A percentile compares a stretch with the other conserved stretches of the same genome.
Evolutionary conservation across 1,140 invertebrate genomes (phyloP).

Genomic region (Macrobrachium rosenbergii): DNA sequence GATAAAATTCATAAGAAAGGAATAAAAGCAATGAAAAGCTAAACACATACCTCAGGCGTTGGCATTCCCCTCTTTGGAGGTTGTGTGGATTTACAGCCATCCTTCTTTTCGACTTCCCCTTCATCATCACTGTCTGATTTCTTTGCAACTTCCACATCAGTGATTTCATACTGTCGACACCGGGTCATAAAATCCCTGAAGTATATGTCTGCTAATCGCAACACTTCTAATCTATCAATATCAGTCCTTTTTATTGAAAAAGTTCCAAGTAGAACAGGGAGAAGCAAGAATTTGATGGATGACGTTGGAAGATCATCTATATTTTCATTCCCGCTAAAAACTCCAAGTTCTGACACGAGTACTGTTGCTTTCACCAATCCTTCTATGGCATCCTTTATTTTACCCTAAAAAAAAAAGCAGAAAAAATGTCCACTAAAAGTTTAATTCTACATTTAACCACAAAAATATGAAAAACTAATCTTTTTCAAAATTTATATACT

Average conservation of each 20-base stretch:
- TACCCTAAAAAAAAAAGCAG: slow-evolving; percentile 2
- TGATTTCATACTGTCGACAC: slow-evolving; percentile 83
- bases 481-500: background rate
- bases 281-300: slow-evolving; percentile 85
- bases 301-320: slow-evolving; percentile 89
- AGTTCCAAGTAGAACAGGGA: slow-evolving; percentile 87
- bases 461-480: background rate
- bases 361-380: slow-evolving; percentile 49
- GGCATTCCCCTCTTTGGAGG: slow-evolving; percentile 37
- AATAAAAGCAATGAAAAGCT: background rate
- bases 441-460: background rate
- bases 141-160: slow-evolving; percentile 75
- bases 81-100: slow-evolving; percentile 39
- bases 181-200: slow-evolving; percentile 87
- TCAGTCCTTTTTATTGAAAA: slow-evolving; percentile 76
- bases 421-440: background rate
- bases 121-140: slow-evolving; percentile 30
- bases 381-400: slow-evolving; percentile 35
- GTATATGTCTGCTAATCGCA: slow-evolving; percentile 84
- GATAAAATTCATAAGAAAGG: too few species aligned
- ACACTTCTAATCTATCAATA: slow-evolving; percentile 77
- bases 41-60: slow-evolving; percentile 55
- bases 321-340: slow-evolving; percentile 91
- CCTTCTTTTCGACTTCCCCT: slow-evolving; percentile 10
- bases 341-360: slow-evolving; percentile 81